These are phyloP conservation scores for Vombatus ursinus DNA, from an alignment of 2,113 vertebrate species.

Conservation along the genomic window DNA sequence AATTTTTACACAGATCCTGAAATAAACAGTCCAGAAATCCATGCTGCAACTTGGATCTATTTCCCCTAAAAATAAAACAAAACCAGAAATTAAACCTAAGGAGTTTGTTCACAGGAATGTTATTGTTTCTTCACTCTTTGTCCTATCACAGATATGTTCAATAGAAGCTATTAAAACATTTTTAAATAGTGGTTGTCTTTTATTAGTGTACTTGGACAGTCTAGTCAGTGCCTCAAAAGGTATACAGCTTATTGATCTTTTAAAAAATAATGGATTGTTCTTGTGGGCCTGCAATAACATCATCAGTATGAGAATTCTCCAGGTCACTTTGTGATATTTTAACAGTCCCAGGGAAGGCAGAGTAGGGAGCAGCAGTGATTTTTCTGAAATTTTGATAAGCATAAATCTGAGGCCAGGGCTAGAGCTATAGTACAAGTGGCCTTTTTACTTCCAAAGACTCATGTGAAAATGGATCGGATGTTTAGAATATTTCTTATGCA, in stretches of 20 bases:
- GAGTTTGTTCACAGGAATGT: background rate
- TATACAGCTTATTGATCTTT: background rate
- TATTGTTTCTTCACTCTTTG: background rate
- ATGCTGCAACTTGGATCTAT: background rate
- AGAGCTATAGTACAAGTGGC: background rate
- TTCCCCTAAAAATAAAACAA: background rate
- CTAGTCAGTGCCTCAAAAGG: background rate
- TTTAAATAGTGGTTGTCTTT: constrained; percentile 26
- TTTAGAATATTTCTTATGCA: background rate
- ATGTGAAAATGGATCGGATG: background rate
- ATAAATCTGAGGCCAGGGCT: background rate
- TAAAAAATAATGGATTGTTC: background rate
- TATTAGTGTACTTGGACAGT: background rate
- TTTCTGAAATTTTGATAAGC: background rate
- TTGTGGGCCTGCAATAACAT: background rate
- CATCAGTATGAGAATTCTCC: background rate
- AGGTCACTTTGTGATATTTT: background rate
- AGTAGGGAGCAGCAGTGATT: background rate
- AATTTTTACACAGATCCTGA: background rate
- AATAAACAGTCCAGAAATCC: background rate
- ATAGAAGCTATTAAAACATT: constrained; percentile 29
- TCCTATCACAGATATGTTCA: constrained; percentile 5
- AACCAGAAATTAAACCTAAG: background rate
- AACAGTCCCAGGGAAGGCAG: background rate
- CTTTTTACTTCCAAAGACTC: constrained; percentile 20